Evolutionary conservation across 2,888 invertebrate genomes (phyloP).

Genomic region (Troilus luridus): DNA sequence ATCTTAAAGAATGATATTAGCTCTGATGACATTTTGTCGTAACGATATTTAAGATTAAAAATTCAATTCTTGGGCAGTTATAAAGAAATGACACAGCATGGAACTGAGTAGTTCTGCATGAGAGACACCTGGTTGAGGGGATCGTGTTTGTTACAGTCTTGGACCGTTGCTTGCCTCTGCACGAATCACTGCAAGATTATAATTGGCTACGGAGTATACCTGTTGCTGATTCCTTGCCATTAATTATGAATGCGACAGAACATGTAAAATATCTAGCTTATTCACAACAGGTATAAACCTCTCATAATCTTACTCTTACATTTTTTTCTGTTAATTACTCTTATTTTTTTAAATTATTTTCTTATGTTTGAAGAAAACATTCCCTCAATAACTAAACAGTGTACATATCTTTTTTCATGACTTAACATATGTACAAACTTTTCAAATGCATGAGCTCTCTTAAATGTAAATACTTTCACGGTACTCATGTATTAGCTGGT

Average conservation of each 20-base stretch:
- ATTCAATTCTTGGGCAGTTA: not conserved
- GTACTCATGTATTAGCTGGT: too few relatives aligned
- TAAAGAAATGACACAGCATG: slow-evolving; percentile 26
- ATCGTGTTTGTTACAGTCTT: slow-evolving; percentile 69
- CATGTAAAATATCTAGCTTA: slow-evolving; percentile 66
- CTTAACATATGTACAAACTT: not conserved
- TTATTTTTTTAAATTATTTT: slow-evolving; percentile 5
- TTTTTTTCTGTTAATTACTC: slow-evolving; percentile 54
- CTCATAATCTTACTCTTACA: slow-evolving; percentile 61
- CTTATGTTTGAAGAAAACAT: not conserved
- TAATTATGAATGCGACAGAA: slow-evolving; percentile 69
- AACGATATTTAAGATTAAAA: not conserved
- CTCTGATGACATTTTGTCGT: not conserved
- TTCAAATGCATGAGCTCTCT: not conserved
- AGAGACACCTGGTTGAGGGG: slow-evolving; percentile 52
- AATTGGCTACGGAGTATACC: slow-evolving; percentile 48
- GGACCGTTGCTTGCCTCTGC: slow-evolving; percentile 73
- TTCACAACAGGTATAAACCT: slow-evolving; percentile 49
- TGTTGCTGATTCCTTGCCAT: slow-evolving; percentile 68
- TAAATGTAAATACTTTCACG: not conserved
- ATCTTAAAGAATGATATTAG: not conserved
- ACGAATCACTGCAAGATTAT: slow-evolving; percentile 51
- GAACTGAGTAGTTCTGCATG: slow-evolving; percentile 43
- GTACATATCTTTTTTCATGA: not conserved
- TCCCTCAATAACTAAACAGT: not conserved